Base-by-base conservation (phyloP, 2,797 vertebrate species). In the Sciaenops ocellatus region DNA sequence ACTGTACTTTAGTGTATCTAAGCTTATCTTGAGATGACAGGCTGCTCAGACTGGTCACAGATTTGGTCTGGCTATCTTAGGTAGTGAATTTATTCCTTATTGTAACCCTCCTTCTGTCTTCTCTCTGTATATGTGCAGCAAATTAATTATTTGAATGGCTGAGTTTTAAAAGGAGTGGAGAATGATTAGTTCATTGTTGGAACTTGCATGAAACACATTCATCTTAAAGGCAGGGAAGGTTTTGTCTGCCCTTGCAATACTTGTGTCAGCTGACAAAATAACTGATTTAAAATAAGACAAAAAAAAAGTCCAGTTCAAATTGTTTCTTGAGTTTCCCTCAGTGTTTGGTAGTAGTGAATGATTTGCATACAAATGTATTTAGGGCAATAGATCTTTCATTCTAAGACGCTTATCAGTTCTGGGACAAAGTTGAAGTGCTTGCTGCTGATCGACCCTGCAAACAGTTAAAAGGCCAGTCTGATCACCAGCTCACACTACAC, bases 351-450 rank as follows among this genome's bases (percentile, higher is more conserved):
- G 13, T 13, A 28, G 20, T 56, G 24, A 59, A 5, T 55, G 26
- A 71, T 65, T 80, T 72, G 59, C 62, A 78, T 17, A 68, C 48
- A 73, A 13, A 69, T 56, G 47, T 5, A 26, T 22, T 24, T 12
- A 4, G 56, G 22, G 15, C 22, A 48, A 34, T 41, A n/a, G 3
- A 61, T 28, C 20, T 18, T 9, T 60, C 61, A 26, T n/a, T 55
- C 5, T 16, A 3, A 8, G 22, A 18, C 34, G 2, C 48, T 77
- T 74, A 68, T 80, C 77, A 20, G 56, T 28, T 60, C 7, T 34
- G 22, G 73, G 56, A 3, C 73, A 72, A 38, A 83, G 68, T 15
- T 83, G 51, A 80, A 69, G 63, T 63, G 34, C 48, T 46, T 30
- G 16, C 41, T 18, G 1, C 38, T 66, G 46, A 64, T 28, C 59